Conservation (phyloP, 2,113 vertebrate species). For the Phalacrocorax pelagicus region DNA sequence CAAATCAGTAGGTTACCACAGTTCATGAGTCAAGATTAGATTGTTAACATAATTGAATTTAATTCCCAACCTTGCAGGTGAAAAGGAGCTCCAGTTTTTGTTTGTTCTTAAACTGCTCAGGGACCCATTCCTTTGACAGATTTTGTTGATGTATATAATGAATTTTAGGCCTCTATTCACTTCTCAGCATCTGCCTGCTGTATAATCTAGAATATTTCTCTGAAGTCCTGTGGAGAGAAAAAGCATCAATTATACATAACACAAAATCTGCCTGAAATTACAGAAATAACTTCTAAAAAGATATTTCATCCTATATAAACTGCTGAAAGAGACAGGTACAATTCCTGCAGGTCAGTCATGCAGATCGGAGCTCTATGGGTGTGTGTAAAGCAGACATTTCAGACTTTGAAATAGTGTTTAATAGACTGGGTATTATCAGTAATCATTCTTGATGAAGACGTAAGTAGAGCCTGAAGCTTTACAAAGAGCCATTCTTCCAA, state of each 20-base stretch:
- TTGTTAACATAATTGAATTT: not conserved
- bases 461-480: not conserved
- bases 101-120: not conserved
- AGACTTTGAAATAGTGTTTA: not conserved
- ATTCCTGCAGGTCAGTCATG: not conserved
- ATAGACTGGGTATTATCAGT: not conserved
- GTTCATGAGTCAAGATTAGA: not conserved
- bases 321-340: not conserved
- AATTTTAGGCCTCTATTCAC: not conserved
- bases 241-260: not conserved
- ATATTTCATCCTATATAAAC: not conserved
- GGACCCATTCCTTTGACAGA: not conserved
- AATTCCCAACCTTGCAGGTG: not conserved
- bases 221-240: not conserved
- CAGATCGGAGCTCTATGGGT: not conserved
- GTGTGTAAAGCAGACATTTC: not conserved
- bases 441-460: not conserved
- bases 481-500: not conserved
- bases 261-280: not conserved
- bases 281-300: not conserved
- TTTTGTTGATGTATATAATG: not conserved
- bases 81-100: not conserved
- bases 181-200: not conserved
- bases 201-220: not conserved
- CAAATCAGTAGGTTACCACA: not conserved